Percentiles rank a stretch among this genome's conserved stretches.
Evolutionary conservation across 2,797 vertebrate genomes (phyloP).

Genomic region (Acipenser ruthenus): DNA sequence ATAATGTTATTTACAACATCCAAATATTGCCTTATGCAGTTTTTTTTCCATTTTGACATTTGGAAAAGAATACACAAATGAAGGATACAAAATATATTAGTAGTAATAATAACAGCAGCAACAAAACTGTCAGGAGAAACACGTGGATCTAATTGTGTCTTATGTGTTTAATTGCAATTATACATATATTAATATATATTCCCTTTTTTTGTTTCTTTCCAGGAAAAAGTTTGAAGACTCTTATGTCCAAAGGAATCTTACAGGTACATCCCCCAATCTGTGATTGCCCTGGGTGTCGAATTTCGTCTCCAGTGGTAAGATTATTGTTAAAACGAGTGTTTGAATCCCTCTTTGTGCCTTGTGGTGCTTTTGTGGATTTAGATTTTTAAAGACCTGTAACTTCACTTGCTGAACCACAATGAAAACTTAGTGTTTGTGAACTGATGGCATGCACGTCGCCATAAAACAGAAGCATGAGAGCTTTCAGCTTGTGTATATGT

Average conservation of each 20-base stretch:
- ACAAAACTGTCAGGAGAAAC: conserved; percentile 21
- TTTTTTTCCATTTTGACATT: no score
- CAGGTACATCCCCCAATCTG: conserved; percentile 99
- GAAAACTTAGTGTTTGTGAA: no score
- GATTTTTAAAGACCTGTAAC: conserved; percentile 19
- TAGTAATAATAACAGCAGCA: no score
- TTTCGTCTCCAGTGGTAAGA: conserved; percentile 99
- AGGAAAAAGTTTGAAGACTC: conserved; percentile 99
- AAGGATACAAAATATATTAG: no score
- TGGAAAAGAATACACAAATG: no score
- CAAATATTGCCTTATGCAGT: no score
- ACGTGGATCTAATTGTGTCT: no score
- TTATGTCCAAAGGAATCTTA: conserved; percentile 99
- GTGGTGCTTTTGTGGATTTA: conserved; percentile 17
- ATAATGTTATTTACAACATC: no score
- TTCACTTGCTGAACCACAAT: not conserved
- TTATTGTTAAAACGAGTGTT: conserved; percentile 45
- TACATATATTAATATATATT: not conserved
- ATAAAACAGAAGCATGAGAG: no score
- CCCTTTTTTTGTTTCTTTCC: conserved; percentile 25
- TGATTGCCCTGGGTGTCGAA: conserved; percentile 96
- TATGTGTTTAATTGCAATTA: no score
- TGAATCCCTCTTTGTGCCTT: conserved; percentile 26
- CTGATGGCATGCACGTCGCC: no score
- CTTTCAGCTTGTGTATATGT: no score